A percentile compares a stretch with the other conserved stretches of the same genome.
Evolutionary conservation across 64 coral and sea anemone species (phyloP).

Genomic region (Platygyra sinensis): DNA sequence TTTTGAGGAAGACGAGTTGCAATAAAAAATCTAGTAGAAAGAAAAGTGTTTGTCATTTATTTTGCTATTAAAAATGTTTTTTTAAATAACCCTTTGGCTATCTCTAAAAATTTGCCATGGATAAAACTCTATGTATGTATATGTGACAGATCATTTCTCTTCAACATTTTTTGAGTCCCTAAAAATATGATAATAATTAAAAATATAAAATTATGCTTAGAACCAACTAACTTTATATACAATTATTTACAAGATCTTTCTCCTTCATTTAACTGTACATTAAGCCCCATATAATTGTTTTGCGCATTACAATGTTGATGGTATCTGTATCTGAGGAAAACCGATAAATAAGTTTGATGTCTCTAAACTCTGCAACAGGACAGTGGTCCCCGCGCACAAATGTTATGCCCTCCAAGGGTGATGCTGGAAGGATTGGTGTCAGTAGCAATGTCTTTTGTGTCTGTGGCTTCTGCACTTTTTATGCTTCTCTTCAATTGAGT

Average conservation of each 20-base stretch:
- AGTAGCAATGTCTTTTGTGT: slow-evolving; percentile 44
- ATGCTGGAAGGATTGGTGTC: slow-evolving; percentile 36
- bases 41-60: too few relatives aligned
- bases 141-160: neutral
- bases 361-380: slow-evolving; percentile 84
- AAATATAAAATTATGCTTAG: neutral
- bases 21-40: too few relatives aligned
- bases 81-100: too few relatives aligned
- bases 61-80: too few relatives aligned
- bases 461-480: slow-evolving; percentile 54
- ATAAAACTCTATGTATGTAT: too few relatives aligned
- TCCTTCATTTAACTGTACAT: neutral
- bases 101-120: too few relatives aligned
- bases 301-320: too few relatives aligned
- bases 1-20: too few relatives aligned
- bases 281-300: too few relatives aligned
- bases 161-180: neutral
- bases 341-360: neutral
- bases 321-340: neutral
- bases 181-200: neutral
- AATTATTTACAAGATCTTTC: neutral
- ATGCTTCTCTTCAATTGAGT: slow-evolving; percentile 84
- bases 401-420: slow-evolving; percentile 74
- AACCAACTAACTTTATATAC: neutral
- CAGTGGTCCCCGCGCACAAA: slow-evolving; percentile 77